Percentiles rank a stretch among this genome's conserved stretches.
Conservation (phyloP, 2,888 invertebrate genomes). For the Deroplatys truncata region DNA sequence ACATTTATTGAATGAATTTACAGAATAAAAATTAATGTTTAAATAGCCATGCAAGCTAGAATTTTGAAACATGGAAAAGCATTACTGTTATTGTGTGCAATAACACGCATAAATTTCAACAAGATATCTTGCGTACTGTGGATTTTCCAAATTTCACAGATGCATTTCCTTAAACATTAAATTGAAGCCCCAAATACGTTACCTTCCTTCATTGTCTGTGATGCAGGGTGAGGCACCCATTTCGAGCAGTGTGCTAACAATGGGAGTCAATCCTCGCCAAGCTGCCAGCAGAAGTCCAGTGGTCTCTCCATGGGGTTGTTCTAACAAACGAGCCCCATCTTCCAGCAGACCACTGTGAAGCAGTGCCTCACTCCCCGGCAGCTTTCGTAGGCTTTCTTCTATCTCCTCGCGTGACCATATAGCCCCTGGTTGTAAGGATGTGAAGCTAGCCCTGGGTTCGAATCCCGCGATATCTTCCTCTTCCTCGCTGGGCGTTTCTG, state of each 20-base stretch:
- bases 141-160: too few species aligned
- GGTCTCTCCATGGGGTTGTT: slow-evolving; percentile 43
- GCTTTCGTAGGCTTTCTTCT: slow-evolving; percentile 16
- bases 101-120: too few species aligned
- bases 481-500: not conserved
- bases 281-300: slow-evolving; percentile 58
- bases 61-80: too few species aligned
- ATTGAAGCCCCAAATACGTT: slow-evolving; percentile 27
- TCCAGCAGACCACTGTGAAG: slow-evolving; percentile 13
- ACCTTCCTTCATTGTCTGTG: slow-evolving; percentile 66
- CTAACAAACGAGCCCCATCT: slow-evolving; percentile 14
- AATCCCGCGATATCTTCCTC: slow-evolving; percentile 17
- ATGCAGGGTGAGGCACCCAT: slow-evolving; percentile 59
- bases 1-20: too few species aligned
- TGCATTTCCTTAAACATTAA: too few species aligned
- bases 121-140: too few species aligned
- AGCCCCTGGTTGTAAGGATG: not conserved
- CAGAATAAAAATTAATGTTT: too few species aligned
- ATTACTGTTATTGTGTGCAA: too few species aligned
- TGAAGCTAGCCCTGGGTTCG: not conserved
- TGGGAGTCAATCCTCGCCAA: slow-evolving; percentile 56
- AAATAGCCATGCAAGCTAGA: too few species aligned
- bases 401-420: slow-evolving; percentile 28
- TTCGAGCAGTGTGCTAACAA: slow-evolving; percentile 52
- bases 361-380: slow-evolving; percentile 29